Evolutionary conservation across 2,797 vertebrate genomes (phyloP), one percentile per base, ranked within the genome.

Genomic region (Spinus pinus): DNA sequence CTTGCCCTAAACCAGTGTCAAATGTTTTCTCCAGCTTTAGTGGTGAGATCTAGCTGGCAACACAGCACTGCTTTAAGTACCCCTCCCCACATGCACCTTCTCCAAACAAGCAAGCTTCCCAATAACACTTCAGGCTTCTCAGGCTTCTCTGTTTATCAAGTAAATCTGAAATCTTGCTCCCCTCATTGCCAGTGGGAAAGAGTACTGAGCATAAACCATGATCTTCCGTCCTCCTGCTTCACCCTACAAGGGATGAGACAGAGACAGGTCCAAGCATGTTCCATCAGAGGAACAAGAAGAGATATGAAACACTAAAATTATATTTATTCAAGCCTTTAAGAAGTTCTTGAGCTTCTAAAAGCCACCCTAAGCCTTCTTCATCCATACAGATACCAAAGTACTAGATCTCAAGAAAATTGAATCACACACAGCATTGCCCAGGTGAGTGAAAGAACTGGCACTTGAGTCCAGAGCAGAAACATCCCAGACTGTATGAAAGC

Each of bases 81-180:
- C 11, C 7, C 10, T 4, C 35, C 10, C 41, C 9, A 14, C 3
- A 56, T 0, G 0, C 9, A 65, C 35, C 12, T 57, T 71, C 39
- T 90, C 22, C 65, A 88, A 77, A 78, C 2, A 74, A 47, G 9
- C 14, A 72, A 69, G 11, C 20, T 67, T 86, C 49, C n/a, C 15
- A 69, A 2, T 23, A 83, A 57, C 10, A 8, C 24, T 71, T 69
- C 72, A 80, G 18, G 5, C 7, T 70, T 28, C 27, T 50, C 75
- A 78, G 15, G 33, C 33, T 78, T 56, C 61, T 83, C 17, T 28
- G 24, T 27, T 74, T 57, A 42, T 17, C 7, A 13, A 7, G 7
- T 65, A 47, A n/a, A 49, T 23, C 37, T 66, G 44, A 72, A 65
- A n/a, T 60, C 51, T 62, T 88, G 3, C 16, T 65, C 11, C 10